These are phyloP conservation scores for Crematogaster levior DNA, from an alignment of 2,888 invertebrate genomes.

Conservation along the genomic window DNA sequence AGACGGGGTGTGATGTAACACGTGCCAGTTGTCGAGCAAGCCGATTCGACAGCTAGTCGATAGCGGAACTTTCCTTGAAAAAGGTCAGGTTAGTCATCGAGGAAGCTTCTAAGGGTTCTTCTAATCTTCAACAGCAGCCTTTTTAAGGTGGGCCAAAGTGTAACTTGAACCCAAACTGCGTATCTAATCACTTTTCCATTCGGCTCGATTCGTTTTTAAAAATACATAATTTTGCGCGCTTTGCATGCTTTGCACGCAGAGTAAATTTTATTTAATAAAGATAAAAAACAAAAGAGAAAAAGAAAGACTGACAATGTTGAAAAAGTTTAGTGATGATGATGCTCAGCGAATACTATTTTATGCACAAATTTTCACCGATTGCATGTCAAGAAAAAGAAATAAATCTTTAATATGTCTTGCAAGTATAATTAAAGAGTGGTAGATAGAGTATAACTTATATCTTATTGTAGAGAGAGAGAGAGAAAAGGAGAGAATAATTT, in stretches of 20 bases:
- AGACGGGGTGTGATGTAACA: slow-evolving; percentile 30
- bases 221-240: slow-evolving; percentile 52
- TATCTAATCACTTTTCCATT: slow-evolving; percentile 57
- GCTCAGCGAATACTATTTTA: background rate
- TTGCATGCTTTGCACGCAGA: background rate
- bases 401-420: background rate
- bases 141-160: slow-evolving; percentile 35
- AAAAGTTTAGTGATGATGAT: background rate
- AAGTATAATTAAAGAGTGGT: no score
- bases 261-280: slow-evolving; percentile 40
- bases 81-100: slow-evolving; percentile 66
- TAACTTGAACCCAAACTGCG: slow-evolving; percentile 57
- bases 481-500: no score
- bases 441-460: no score
- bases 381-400: background rate
- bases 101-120: slow-evolving; percentile 69
- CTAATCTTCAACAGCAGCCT: slow-evolving; percentile 59
- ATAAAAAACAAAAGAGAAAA: background rate
- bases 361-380: background rate
- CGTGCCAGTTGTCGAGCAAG: slow-evolving; percentile 38
- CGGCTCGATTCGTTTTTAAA: slow-evolving; percentile 39
- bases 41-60: slow-evolving; percentile 64
- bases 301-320: background rate
- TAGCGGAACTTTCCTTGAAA: slow-evolving; percentile 63
- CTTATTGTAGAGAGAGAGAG: no score